Evolutionary conservation across 2,113 vertebrate genomes (phyloP), one percentile per base, ranked within the genome.

Genomic region (Fukomys damarensis): DNA sequence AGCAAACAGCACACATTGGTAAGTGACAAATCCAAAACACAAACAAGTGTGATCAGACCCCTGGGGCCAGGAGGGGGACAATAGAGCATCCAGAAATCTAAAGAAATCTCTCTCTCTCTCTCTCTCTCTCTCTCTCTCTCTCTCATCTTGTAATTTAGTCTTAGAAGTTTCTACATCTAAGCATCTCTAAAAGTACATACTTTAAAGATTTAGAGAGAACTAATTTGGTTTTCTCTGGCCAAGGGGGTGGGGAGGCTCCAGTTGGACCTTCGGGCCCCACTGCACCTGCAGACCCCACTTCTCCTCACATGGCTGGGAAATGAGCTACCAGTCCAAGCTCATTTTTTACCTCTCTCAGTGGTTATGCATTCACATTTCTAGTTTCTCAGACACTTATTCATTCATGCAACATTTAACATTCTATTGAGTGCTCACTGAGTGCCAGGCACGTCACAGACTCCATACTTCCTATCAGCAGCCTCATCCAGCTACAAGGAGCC

Each of bases 121-220:
- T n/a, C n/a, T 91, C 66, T 61, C 43, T 76, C n/a, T 91, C 66
- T 91, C 66, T 61, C 43, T 76, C n/a, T 91, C 66, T 61, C 43
- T 76, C n/a, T 13, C 10, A 3, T 7, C 54, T 65, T 88, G 17
- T 17, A 28, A 1, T 79, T 89, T 77, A 59, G 65, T 88, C 95
- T 30, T 81, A 38, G 41, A 52, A 91, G 68, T 7, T 2, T 54
- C 7, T 3, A 46, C 20, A 46, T 90, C 91, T 61, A 10, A 32
- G 13, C 10, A 0, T 32, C 63, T 82, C 81, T 19, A 13, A n/a
- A 61, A 38, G 4, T 10, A 28, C 74, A 70, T 63, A 82, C 32
- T 66, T 81, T 1, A 3, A 89, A 56, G 56, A 35, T 52, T 93
- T 89, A 79, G 76, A 74, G 28, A 86, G 85, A 85, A 32, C 14